These are phyloP conservation scores for Bathynomus jamesi DNA, from an alignment of 1,140 invertebrate genomes.

Conservation along the genomic window DNA sequence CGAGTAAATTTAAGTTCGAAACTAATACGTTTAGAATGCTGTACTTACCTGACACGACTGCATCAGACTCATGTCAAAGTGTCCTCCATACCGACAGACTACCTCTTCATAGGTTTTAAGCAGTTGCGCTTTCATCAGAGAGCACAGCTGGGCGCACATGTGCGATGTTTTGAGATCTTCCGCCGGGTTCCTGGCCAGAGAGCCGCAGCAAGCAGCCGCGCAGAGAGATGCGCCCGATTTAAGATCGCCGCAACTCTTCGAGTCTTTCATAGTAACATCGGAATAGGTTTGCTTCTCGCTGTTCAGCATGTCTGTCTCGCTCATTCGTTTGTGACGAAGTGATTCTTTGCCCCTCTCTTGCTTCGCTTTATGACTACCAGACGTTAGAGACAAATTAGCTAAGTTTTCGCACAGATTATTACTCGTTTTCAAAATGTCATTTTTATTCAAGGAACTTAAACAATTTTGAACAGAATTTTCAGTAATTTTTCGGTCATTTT, in stretches of 20 bases:
- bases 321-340: constrained; percentile 28
- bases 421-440: neutral
- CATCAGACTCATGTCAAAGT: constrained; percentile 36
- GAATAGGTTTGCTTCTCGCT: constrained; percentile 17
- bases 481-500: neutral
- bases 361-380: constrained; percentile 16
- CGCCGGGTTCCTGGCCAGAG: neutral
- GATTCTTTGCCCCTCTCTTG: no score
- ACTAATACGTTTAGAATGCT: neutral
- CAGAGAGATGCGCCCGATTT: constrained; percentile 2
- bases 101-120: constrained; percentile 60
- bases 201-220: neutral
- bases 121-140: constrained; percentile 63
- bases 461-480: no score
- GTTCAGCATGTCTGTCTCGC: constrained; percentile 28
- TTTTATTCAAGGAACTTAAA: neutral
- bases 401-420: neutral
- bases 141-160: constrained; percentile 62
- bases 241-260: constrained; percentile 32
- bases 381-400: neutral
- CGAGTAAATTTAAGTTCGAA: neutral
- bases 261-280: constrained; percentile 26
- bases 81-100: constrained; percentile 48
- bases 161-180: neutral
- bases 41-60: constrained; percentile 23